Evolutionary conservation across 2,113 vertebrate species (phyloP).

Genomic region (Myrmecobius fasciatus): DNA sequence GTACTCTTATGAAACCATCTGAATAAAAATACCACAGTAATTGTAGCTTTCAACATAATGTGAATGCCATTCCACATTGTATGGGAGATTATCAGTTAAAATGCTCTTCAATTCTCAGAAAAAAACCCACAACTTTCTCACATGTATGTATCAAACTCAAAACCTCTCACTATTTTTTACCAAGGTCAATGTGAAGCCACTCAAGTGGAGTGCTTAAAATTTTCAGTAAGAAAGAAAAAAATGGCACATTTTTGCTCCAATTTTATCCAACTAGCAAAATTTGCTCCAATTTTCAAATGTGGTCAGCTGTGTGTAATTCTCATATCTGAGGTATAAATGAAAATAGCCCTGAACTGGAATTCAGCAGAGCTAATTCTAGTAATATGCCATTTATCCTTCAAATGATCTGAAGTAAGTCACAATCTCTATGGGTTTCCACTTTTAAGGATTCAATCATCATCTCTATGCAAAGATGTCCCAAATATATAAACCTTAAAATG

Average conservation of each 20-base stretch:
- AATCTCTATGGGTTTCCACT: neutral
- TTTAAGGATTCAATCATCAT: neutral
- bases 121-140: neutral
- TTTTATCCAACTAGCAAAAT: neutral
- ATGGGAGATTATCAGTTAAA: slow-evolving; percentile 6
- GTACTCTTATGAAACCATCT: slow-evolving; percentile 3
- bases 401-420: neutral
- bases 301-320: neutral
- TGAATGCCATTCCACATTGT: slow-evolving; percentile 13
- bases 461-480: neutral
- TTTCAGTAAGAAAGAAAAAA: neutral
- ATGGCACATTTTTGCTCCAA: neutral
- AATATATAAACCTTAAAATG: neutral
- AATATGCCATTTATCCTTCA: neutral
- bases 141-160: neutral
- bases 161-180: neutral
- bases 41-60: slow-evolving; percentile 38
- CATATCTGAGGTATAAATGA: neutral
- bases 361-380: neutral
- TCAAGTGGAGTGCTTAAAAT: neutral
- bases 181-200: slow-evolving; percentile 9
- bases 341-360: neutral
- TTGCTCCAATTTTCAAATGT: neutral
- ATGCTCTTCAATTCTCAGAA: slow-evolving; percentile 39
- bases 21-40: slow-evolving; percentile 36